Evolutionary conservation across 2,113 vertebrate species (phyloP), one percentile per base, ranked within the genome.

Genomic region (Emydura subglobosa): DNA sequence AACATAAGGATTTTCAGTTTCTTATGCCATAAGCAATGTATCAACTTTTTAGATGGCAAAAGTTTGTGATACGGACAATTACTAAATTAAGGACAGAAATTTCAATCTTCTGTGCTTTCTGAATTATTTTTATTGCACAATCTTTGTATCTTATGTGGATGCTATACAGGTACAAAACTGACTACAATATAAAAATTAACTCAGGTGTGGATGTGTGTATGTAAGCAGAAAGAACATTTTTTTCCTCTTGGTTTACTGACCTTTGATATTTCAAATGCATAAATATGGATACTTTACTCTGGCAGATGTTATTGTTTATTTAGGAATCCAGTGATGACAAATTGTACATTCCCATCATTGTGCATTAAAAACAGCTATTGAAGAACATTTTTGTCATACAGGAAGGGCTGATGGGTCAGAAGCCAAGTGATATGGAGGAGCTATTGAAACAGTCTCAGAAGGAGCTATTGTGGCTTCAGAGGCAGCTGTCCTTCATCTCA

Each of bases 391-490:
- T 54, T 85, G 76, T 88, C 5, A 4, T 82, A 10, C 92, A 98
- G 98, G 97, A 98, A 84, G 98, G 97, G 80, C 97, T 98, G 97
- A 96, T 97, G 84, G 97, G 97, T 95, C 98, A 97, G 94, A 97
- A 96, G 96, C 97, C 97, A 44, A 97, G 96, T 4, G 79, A 97
- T 83, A 87, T 91, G 9, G 98, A 98, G 88, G 95, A 97, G 94
- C 89, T 98, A 86, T 97, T 98, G 83, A 98, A 97, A 82, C 98
- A 96, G 39, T 95, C 98, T 57, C 98, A 98, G 96, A 96, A 87
- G 78, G 98, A 98, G 51, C 95, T 96, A 59, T 86, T 97, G 76
- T 98, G 98, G 97, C 98, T 97, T 65, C 98, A 98, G 97, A 98
- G 97, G 59, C 98, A 97, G 53, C 96, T 98, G 90, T 98, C 97